These are phyloP conservation scores for Pardalotus punctatus DNA, from an alignment of 2,113 vertebrate species.

Conservation along the genomic window DNA sequence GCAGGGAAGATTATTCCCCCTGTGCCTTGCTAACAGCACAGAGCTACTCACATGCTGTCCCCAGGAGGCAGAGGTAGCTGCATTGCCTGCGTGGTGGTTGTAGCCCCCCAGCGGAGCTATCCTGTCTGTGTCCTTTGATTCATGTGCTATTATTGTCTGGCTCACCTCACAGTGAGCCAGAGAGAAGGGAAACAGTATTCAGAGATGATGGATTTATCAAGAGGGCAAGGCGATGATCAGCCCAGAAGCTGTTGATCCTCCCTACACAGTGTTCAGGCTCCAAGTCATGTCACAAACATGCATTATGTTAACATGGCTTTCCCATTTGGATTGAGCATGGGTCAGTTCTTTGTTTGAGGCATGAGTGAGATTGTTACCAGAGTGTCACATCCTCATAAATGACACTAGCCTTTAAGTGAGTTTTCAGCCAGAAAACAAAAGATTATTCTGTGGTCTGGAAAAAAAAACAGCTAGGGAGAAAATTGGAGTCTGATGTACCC, in stretches of 20 bases:
- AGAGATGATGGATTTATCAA: background rate
- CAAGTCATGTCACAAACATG: background rate
- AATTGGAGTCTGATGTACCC: background rate
- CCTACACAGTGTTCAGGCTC: background rate
- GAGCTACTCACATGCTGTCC: background rate
- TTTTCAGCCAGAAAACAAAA: background rate
- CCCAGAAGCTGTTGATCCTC: background rate
- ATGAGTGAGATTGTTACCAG: background rate
- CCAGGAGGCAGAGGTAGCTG: background rate
- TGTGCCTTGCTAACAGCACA: fast-evolving
- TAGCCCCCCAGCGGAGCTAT: background rate
- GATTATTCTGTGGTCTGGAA: background rate
- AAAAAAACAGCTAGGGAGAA: background rate
- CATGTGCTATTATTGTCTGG: background rate
- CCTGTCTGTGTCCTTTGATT: background rate
- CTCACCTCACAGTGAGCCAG: background rate
- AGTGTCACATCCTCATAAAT: background rate
- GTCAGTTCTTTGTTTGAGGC: background rate
- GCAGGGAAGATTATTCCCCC: background rate
- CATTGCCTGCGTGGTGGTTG: fast-evolving
- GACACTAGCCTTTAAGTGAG: background rate
- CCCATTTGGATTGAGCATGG: background rate
- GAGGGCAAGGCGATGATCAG: background rate
- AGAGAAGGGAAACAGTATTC: background rate
- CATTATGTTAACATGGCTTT: background rate